phyloP scores from a whole-genome alignment of 1,140 invertebrate genomes.

The Drosophila pallidifrons region DNA sequence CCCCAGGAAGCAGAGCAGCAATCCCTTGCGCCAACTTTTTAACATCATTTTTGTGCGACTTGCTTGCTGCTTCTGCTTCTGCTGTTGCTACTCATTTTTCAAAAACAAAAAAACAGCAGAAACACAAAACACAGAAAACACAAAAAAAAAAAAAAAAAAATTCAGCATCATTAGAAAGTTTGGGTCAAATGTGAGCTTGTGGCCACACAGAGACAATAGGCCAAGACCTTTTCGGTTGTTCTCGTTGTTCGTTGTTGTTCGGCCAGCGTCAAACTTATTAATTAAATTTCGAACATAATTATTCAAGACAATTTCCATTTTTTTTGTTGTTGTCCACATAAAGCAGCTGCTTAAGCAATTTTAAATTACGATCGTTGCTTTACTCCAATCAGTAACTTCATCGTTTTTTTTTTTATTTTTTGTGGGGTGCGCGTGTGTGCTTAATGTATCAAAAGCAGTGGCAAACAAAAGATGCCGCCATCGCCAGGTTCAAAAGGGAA shows the following conservation, averaged over 20 bases:
- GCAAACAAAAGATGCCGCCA: slow-evolving; percentile 56
- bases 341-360: slow-evolving; percentile 51
- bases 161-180: slow-evolving; percentile 59
- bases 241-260: slow-evolving; percentile 21
- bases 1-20: slow-evolving; percentile 48
- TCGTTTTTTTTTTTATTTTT: neutral
- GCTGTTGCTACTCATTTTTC: slow-evolving; percentile 49
- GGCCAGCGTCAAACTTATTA: slow-evolving; percentile 67
- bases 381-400: slow-evolving; percentile 4
- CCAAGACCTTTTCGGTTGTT: slow-evolving; percentile 52
- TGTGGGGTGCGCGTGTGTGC: slow-evolving; percentile 26
- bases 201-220: slow-evolving; percentile 52
- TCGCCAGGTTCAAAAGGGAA: slow-evolving; percentile 55
- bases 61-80: neutral
- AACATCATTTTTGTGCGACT: slow-evolving; percentile 33
- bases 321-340: neutral
- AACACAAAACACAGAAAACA: slow-evolving; percentile 29
- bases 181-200: slow-evolving; percentile 53
- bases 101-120: slow-evolving; percentile 35
- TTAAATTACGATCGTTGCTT: slow-evolving; percentile 68
- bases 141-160: slow-evolving; percentile 52
- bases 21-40: slow-evolving; percentile 43
- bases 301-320: slow-evolving; percentile 45
- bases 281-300: slow-evolving; percentile 74
- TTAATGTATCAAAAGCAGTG: slow-evolving; percentile 64